A percentile compares a stretch with the other conserved stretches of the same genome.
These are phyloP conservation scores for Chlorodrepanis virens DNA, from an alignment of 2,113 vertebrate genomes.

Conservation along the genomic window DNA sequence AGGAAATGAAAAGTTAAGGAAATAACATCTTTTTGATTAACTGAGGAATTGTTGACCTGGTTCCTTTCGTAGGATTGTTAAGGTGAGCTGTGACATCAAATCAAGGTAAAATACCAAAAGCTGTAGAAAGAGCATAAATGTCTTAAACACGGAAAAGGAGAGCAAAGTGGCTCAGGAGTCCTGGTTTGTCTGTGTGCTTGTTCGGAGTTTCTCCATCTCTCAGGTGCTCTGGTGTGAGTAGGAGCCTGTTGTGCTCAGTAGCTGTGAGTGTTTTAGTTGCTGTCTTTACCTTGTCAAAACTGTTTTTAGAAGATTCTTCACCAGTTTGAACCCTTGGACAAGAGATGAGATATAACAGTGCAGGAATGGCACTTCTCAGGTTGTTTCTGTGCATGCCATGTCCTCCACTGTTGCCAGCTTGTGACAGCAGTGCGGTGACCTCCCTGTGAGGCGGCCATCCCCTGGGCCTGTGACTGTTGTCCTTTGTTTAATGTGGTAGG, in stretches of 20 bases:
- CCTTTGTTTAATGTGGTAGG: neutral
- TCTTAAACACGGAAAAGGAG: neutral
- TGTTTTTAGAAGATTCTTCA: neutral
- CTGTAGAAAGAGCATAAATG: neutral
- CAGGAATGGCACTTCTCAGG: neutral
- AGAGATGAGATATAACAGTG: neutral
- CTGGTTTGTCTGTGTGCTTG: constrained; percentile 39
- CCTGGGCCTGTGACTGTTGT: neutral
- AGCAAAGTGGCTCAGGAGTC: neutral
- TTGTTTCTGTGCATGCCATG: neutral
- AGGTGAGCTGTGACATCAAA: neutral
- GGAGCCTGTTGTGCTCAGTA: constrained; percentile 68
- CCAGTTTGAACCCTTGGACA: neutral
- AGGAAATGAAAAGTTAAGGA: neutral
- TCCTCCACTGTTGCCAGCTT: fast-evolving
- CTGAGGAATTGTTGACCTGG: neutral
- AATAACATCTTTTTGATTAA: neutral
- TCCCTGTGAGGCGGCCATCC: neutral
- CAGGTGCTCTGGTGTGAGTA: neutral
- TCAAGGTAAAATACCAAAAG: constrained; percentile 4
- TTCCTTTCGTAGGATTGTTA: neutral
- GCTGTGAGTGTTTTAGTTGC: constrained; percentile 3
- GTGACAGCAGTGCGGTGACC: fast-evolving
- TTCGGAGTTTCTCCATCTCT: constrained; percentile 44
- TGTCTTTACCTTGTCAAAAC: neutral